Conservation (phyloP, 2,797 vertebrate species). For the Paguma larvata region DNA sequence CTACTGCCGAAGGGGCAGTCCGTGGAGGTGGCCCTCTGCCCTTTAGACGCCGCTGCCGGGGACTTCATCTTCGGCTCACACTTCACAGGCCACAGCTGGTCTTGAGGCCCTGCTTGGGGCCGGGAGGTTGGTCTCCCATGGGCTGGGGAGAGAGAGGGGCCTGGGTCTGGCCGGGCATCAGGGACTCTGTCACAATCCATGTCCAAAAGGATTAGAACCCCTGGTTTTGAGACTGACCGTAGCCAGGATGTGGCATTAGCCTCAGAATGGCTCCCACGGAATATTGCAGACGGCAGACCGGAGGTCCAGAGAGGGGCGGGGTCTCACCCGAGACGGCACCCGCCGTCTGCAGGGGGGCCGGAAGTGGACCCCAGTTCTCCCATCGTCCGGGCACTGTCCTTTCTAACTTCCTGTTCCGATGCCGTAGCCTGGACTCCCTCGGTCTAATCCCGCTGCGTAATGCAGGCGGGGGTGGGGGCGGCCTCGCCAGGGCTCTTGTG, state of each 20-base stretch:
- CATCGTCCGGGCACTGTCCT: accelerated
- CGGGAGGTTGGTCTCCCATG: neutral
- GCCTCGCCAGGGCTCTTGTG: neutral
- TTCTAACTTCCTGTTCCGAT: too few species aligned
- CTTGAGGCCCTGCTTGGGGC: neutral
- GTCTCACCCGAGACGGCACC: accelerated
- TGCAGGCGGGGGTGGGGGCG: neutral
- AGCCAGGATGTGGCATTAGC: too few species aligned
- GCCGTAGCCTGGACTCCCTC: neutral
- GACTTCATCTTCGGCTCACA: neutral
- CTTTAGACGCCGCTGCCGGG: neutral
- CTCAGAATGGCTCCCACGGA: accelerated
- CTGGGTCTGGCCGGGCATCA: neutral
- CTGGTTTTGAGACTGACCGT: neutral
- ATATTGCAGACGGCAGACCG: accelerated
- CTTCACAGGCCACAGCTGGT: neutral
- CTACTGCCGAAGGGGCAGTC: neutral
- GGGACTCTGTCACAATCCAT: neutral
- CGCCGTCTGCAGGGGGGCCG: accelerated
- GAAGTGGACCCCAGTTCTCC: accelerated
- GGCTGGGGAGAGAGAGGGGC: accelerated
- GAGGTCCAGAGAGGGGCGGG: neutral
- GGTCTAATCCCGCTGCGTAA: neutral
- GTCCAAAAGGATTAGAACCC: neutral
- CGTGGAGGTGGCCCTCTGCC: neutral